Evolutionary conservation across 2,888 invertebrate species (phyloP), one percentile per base, ranked within the genome.

Genomic region (Metellina segmentata): DNA sequence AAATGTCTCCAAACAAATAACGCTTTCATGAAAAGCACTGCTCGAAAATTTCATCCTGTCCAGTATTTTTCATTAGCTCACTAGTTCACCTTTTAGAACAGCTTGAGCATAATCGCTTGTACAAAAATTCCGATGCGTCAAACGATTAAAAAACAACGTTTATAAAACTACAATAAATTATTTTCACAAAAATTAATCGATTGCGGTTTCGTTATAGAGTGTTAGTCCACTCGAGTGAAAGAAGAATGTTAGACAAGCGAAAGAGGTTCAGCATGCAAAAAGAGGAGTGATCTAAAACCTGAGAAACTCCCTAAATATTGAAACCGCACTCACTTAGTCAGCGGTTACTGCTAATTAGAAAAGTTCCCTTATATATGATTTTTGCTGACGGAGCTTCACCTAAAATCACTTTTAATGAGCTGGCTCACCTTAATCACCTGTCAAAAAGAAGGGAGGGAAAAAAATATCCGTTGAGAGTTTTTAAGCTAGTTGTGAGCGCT

Each of bases 361-460:
- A 90, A 81, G 90, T 86, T 86, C 74, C 87, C 79, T 85, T 82
- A 70, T 51, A 90, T 78, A 74, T 81, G 75, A 85, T 86, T 90
- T 75, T 74, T 77, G 90, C 90, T 90, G 90, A 90, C 90, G 90
- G 20, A 49, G 81, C 70, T 48, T 75, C 75, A 61, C 81, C 75
- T 85, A 85, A 90, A 86, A 85, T 90, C 85, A 86, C 90, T 90
- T 90, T 90, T 90, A 90, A 90, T 90, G 90, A 90, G 86, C 81
- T 87, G 34, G 48, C 20, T 20, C 16, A 13, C 85, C 85, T 81
- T 90, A 90, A 90, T 90, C 90, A 90, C 90, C 90, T 81, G 74
- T 61, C 85, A 72, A 77, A 82, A 77, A 75, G 53, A 51, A 34
- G 19, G 48, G 34, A 69, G 19, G 52, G 53, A 72, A 88, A 85